A percentile compares a stretch with the other conserved stretches of the same genome.
These are phyloP conservation scores for Sylvicola cinctus DNA, from an alignment of 2,888 invertebrate genomes.

Conservation along the genomic window DNA sequence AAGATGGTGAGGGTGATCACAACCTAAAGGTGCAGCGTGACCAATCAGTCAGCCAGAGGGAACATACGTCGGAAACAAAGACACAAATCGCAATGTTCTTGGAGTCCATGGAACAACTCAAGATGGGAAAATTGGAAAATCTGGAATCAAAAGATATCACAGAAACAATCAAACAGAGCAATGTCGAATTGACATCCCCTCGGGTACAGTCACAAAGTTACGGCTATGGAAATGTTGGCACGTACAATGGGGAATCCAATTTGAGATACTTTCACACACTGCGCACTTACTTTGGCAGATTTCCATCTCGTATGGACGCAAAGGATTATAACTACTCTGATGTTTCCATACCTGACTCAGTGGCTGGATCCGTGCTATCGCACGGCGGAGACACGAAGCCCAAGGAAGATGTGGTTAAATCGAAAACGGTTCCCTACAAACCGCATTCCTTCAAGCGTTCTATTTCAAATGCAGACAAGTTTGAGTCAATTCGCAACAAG, in stretches of 20 bases:
- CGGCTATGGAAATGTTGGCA: constrained; percentile 4
- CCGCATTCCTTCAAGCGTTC: neutral
- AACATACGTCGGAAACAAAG: too few species aligned
- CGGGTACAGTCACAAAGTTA: too few species aligned
- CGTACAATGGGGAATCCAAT: constrained; percentile 3
- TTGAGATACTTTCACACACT: neutral
- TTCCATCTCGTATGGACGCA: too few species aligned
- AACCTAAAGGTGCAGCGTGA: neutral
- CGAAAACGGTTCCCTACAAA: neutral
- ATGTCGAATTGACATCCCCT: neutral
- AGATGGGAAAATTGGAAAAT: constrained; percentile 1
- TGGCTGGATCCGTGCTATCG: too few species aligned
- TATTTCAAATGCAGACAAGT: constrained; percentile 2
- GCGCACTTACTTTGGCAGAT: too few species aligned
- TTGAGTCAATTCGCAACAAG: constrained; percentile 2
- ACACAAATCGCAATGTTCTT: constrained; percentile 4
- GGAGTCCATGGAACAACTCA: constrained; percentile 3
- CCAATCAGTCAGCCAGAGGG: too few species aligned
- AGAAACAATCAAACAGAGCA: too few species aligned
- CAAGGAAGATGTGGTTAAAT: neutral
- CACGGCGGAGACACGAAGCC: neutral
- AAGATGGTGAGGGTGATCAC: too few species aligned
- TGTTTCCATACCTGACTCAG: too few species aligned
- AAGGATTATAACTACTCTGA: too few species aligned
- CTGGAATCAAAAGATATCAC: too few species aligned